Percentiles rank a stretch among this genome's conserved stretches.
phyloP scores from a whole-genome alignment of 1,140 invertebrate genomes.

The Drosophila oshimai region DNA sequence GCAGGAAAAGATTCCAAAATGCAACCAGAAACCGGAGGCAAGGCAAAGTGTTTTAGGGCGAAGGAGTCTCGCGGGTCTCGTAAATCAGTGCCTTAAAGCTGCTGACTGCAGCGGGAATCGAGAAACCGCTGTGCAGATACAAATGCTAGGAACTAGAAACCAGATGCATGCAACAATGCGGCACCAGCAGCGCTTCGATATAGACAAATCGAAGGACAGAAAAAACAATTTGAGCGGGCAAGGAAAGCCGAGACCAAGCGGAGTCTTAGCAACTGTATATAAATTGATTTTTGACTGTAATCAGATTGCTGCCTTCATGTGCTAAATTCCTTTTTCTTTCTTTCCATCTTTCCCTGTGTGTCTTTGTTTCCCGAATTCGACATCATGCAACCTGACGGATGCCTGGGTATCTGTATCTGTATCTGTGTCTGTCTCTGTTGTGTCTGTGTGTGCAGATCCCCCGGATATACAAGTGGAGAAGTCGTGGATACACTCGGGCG shows the following conservation, averaged over 20 bases:
- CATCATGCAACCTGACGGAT: slow-evolving; percentile 45
- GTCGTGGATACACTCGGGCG: slow-evolving; percentile 89
- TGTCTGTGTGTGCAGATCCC: slow-evolving; percentile 83
- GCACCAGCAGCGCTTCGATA: slow-evolving; percentile 13
- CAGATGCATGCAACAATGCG: slow-evolving; percentile 36
- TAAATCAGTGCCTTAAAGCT: slow-evolving; percentile 25
- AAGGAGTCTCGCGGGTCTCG: background rate
- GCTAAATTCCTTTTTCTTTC: slow-evolving; percentile 36
- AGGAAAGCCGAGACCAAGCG: slow-evolving; percentile 12
- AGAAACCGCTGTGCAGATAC: slow-evolving; percentile 10
- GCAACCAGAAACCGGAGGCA: background rate
- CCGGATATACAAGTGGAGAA: slow-evolving; percentile 88
- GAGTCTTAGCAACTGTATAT: slow-evolving; percentile 44
- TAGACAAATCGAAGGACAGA: slow-evolving; percentile 11
- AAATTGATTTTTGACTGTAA: slow-evolving; percentile 66
- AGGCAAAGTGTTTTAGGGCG: slow-evolving; percentile 4
- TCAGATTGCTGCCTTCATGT: slow-evolving; percentile 54
- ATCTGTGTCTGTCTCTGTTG: background rate
- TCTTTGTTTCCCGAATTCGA: no score
- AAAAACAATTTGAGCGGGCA: slow-evolving; percentile 29
- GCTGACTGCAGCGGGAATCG: slow-evolving; percentile 20
- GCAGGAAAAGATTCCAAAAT: background rate
- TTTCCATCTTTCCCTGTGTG: slow-evolving; percentile 14
- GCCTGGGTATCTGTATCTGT: slow-evolving; percentile 14
- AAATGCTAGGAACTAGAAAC: slow-evolving; percentile 4